These are phyloP conservation scores for Oryzias celebensis DNA, from an alignment of 2,113 vertebrate species.

Conservation along the genomic window DNA sequence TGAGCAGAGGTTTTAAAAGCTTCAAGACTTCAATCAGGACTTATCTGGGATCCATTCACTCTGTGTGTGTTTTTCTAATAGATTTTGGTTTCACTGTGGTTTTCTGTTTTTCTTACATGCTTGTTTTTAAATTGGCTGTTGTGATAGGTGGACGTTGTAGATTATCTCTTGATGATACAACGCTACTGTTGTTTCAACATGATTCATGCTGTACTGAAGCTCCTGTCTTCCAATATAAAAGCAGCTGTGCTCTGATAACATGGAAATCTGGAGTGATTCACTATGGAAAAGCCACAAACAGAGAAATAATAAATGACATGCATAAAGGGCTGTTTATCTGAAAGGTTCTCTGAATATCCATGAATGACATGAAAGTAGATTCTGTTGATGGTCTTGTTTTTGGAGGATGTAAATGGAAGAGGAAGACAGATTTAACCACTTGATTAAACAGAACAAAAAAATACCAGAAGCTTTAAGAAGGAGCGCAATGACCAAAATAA, in stretches of 20 bases:
- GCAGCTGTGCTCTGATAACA: not conserved
- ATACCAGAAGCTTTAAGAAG: too few relatives aligned
- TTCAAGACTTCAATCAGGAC: constrained; percentile 36
- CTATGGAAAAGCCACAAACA: not conserved
- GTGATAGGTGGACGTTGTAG: constrained; percentile 27
- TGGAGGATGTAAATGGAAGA: too few relatives aligned
- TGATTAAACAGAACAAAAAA: too few relatives aligned
- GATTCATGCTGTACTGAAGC: constrained; percentile 17
- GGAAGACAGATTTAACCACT: too few relatives aligned
- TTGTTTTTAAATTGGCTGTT: constrained; percentile 38
- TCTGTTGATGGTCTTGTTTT: too few relatives aligned
- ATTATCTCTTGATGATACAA: constrained; percentile 23
- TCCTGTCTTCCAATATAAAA: constrained; percentile 1
- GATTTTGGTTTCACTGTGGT: constrained; percentile 27
- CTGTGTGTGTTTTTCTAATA: constrained; percentile 10
- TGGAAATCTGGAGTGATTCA: constrained; percentile 1
- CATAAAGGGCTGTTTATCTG: too few relatives aligned
- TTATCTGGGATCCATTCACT: constrained; percentile 29
- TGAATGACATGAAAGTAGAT: too few relatives aligned
- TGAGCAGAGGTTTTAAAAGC: constrained; percentile 42
- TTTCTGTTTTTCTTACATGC: constrained; percentile 21
- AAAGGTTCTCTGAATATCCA: too few relatives aligned
- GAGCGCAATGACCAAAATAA: too few relatives aligned
- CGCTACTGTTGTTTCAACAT: constrained; percentile 18
- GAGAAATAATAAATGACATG: not conserved